A percentile compares a stretch with the other conserved stretches of the same genome.
These are phyloP conservation scores for Lepeophtheirus nordmannii DNA, from an alignment of 2,888 invertebrate species.

Conservation along the genomic window DNA sequence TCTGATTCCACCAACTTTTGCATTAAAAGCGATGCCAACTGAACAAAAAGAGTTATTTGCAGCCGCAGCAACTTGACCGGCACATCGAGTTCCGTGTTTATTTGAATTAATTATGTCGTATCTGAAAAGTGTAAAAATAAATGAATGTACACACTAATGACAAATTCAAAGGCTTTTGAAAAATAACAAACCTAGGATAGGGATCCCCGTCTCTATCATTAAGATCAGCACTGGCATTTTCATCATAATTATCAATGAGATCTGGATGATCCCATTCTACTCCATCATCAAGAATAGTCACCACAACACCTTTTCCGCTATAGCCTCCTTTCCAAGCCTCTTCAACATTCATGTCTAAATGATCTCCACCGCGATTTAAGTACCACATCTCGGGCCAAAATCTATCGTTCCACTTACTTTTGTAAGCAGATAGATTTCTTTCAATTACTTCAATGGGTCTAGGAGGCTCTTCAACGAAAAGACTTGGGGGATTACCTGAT, in stretches of 20 bases:
- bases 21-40: constrained; percentile 87
- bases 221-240: constrained; percentile 71
- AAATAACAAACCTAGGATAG: constrained; percentile 51
- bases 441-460: not conserved
- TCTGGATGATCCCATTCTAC: constrained; percentile 92
- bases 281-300: constrained; percentile 91
- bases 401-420: constrained; percentile 15
- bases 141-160: too few relatives aligned
- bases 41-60: constrained; percentile 91
- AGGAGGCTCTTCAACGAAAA: not conserved
- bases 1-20: constrained; percentile 61
- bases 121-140: constrained; percentile 35
- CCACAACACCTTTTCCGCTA: constrained; percentile 84
- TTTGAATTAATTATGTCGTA: constrained; percentile 95
- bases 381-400: constrained; percentile 21
- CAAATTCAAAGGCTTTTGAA: too few relatives aligned
- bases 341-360: constrained; percentile 87
- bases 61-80: constrained; percentile 71
- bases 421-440: not conserved
- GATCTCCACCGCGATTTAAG: constrained; percentile 48
- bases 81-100: constrained; percentile 49
- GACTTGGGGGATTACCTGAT: not conserved
- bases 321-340: constrained; percentile 66
- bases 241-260: constrained; percentile 75
- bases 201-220: constrained; percentile 91